Evolutionary conservation across 2,113 vertebrate genomes (phyloP).

Genomic region (Gymnogyps californianus): DNA sequence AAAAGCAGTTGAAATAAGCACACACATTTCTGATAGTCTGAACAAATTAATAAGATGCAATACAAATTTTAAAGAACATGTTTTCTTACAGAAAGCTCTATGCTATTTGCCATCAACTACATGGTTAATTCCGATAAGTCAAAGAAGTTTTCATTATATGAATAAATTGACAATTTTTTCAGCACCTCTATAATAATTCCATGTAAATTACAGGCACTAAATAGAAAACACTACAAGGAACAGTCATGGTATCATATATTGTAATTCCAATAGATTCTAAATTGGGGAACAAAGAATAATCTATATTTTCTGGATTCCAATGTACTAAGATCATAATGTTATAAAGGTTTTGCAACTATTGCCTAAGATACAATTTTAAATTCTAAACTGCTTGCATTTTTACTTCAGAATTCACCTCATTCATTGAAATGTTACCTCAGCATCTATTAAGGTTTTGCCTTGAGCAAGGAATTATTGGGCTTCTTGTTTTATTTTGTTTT

Average conservation of each 20-base stretch:
- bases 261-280: neutral
- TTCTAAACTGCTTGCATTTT: slow-evolving; percentile 20
- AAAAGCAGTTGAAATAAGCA: neutral
- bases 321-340: neutral
- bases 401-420: slow-evolving; percentile 38
- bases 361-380: slow-evolving; percentile 21
- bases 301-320: slow-evolving; percentile 2
- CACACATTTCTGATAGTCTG: neutral
- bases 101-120: neutral
- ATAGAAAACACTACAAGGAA: slow-evolving; percentile 6
- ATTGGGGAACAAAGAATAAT: neutral
- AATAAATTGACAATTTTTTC: neutral
- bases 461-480: slow-evolving; percentile 52
- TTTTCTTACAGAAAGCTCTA: neutral
- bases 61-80: neutral
- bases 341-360: slow-evolving; percentile 15
- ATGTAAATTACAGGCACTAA: slow-evolving; percentile 10
- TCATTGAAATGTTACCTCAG: slow-evolving; percentile 47
- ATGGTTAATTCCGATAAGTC: neutral
- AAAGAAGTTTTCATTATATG: neutral
- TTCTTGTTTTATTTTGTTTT: slow-evolving; percentile 41
- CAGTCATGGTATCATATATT: neutral
- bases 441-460: slow-evolving; percentile 52
- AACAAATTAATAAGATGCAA: neutral
- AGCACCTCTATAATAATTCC: neutral